phyloP scores from a whole-genome alignment of 2,888 invertebrate species.

The Encarsia formosa region DNA sequence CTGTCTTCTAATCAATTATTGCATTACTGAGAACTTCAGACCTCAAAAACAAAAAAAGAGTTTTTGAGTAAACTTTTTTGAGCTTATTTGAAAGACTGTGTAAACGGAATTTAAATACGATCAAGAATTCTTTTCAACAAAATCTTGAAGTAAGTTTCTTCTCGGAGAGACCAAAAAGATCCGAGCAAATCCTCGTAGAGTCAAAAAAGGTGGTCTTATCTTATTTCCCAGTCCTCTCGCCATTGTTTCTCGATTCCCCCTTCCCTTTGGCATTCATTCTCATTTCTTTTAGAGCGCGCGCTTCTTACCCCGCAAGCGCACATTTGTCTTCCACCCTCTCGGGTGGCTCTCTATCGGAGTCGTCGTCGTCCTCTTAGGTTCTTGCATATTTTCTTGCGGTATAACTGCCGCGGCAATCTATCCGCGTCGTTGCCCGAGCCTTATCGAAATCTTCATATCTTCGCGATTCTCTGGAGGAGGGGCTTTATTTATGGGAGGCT shows the following conservation, averaged over 20 bases:
- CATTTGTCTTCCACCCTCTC: slow-evolving; percentile 15
- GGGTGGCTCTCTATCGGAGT: slow-evolving; percentile 1
- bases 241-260: neutral
- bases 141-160: no score
- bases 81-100: no score
- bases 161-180: no score
- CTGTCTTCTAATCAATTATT: no score
- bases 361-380: neutral
- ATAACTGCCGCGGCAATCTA: slow-evolving; percentile 17
- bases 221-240: neutral
- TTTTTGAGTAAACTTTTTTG: no score
- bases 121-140: no score
- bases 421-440: slow-evolving; percentile 20
- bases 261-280: slow-evolving; percentile 17
- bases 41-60: no score
- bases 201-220: slow-evolving; percentile 9
- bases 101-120: no score
- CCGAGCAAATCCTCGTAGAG: no score
- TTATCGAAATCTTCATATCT: slow-evolving; percentile 25
- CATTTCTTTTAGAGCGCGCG: slow-evolving; percentile 19
- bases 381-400: slow-evolving; percentile 22
- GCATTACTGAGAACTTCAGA: no score
- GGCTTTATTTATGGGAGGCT: slow-evolving; percentile 23
- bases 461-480: slow-evolving; percentile 8
- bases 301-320: slow-evolving; percentile 5